These are phyloP conservation scores for Drosophila arizonae DNA, from an alignment of 1,140 invertebrate genomes.

Conservation along the genomic window DNA sequence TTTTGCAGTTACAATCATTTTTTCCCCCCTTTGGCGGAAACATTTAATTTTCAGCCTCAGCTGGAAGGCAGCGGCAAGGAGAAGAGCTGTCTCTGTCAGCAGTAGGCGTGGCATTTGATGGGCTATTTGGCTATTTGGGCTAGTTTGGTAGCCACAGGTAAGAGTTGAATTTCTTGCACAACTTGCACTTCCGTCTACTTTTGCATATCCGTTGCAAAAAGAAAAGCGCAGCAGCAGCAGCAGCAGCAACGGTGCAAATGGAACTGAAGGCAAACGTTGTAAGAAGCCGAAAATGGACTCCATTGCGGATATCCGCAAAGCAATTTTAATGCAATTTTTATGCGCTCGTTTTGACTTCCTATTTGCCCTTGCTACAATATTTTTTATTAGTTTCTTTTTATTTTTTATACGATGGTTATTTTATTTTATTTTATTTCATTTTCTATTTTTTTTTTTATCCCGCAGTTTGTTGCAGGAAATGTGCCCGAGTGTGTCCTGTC, in stretches of 20 bases:
- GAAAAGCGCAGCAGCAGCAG: not conserved
- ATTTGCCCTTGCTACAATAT: conserved; percentile 36
- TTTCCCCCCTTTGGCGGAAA: conserved; percentile 40
- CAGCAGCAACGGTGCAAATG: not conserved
- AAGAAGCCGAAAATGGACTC: conserved; percentile 41
- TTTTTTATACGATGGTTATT: conserved; percentile 13
- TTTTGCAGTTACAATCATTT: conserved; percentile 1
- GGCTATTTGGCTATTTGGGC: no score
- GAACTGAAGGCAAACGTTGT: not conserved
- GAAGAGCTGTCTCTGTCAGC: not conserved
- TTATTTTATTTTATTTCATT: not conserved
- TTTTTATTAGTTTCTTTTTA: conserved; percentile 17
- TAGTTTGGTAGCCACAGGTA: conserved; percentile 16
- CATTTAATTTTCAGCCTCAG: conserved; percentile 68
- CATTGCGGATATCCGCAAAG: conserved; percentile 72
- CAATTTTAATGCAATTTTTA: conserved; percentile 81
- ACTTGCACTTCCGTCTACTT: conserved; percentile 76
- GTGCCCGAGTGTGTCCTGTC: conserved; percentile 33
- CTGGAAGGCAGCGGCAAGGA: not conserved
- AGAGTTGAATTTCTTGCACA: conserved; percentile 60
- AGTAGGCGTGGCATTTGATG: conserved; percentile 7
- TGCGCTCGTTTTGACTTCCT: conserved; percentile 71
- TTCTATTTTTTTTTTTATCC: conserved; percentile 44
- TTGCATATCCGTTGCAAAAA: conserved; percentile 64
- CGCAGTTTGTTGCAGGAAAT: conserved; percentile 37